These are phyloP conservation scores for Amphipyra berbera DNA, from an alignment of 2,888 invertebrate species.

Conservation along the genomic window DNA sequence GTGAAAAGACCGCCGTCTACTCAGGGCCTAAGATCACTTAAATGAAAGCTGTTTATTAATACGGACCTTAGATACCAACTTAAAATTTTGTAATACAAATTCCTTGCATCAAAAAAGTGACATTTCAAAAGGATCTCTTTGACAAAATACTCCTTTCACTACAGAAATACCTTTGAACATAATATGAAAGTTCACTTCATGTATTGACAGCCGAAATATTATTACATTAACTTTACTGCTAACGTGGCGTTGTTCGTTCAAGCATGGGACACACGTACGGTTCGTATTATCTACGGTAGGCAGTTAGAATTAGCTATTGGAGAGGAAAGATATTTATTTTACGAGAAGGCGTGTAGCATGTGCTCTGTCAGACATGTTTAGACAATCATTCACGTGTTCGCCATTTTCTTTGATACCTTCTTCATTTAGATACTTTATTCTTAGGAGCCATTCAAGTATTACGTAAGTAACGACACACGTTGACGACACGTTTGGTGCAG, in stretches of 20 bases:
- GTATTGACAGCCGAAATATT: conserved; percentile 16
- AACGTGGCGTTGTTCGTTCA: conserved; percentile 16
- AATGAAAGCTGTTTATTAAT: too few relatives aligned
- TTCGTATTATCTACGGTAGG: conserved; percentile 34
- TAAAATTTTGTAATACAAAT: too few relatives aligned
- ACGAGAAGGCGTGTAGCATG: conserved; percentile 2
- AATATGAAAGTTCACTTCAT: neutral
- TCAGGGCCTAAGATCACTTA: too few relatives aligned
- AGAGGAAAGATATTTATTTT: conserved; percentile 40
- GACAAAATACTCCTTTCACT: neutral
- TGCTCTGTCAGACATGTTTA: conserved; percentile 1
- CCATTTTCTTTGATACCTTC: neutral
- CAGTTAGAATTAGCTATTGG: conserved; percentile 39
- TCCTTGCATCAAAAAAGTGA: too few relatives aligned
- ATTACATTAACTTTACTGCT: conserved; percentile 10
- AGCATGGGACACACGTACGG: conserved; percentile 30
- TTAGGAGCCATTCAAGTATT: too few relatives aligned
- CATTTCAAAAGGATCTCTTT: neutral
- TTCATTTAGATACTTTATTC: too few relatives aligned
- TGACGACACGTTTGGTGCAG: too few relatives aligned
- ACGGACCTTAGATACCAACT: too few relatives aligned
- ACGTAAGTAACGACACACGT: too few relatives aligned
- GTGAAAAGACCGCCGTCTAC: too few relatives aligned
- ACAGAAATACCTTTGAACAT: neutral
- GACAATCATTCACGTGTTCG: conserved; percentile 7